phyloP scores from a whole-genome alignment of 2,888 invertebrate genomes.

The Drosophila yooni region DNA sequence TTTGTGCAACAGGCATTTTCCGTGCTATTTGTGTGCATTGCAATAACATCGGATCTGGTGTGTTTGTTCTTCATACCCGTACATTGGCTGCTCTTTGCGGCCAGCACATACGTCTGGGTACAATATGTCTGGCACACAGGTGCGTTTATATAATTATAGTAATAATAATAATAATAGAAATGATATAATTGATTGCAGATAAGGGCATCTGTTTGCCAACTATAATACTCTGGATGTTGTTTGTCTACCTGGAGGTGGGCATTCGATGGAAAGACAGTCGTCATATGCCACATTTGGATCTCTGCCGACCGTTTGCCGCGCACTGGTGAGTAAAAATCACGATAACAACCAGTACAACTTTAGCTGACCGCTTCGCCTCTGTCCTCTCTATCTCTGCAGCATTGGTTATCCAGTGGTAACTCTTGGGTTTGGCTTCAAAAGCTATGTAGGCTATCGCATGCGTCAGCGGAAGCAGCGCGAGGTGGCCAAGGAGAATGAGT shows the following conservation, averaged over 20 bases:
- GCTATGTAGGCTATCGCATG: constrained; percentile 95
- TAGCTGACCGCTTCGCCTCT: not conserved
- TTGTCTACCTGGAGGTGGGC: constrained; percentile 97
- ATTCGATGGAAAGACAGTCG: constrained; percentile 93
- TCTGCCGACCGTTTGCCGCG: constrained; percentile 98
- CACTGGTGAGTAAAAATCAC: constrained; percentile 90
- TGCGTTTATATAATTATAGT: constrained; percentile 73
- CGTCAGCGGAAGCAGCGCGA: constrained; percentile 95
- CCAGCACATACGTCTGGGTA: constrained; percentile 99
- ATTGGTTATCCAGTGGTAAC: constrained; percentile 98
- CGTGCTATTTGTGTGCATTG: constrained; percentile 98
- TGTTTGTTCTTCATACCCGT: constrained; percentile 99
- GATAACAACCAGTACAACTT: too few relatives aligned
- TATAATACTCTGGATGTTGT: constrained; percentile 95
- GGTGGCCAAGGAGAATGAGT: constrained; percentile 97
- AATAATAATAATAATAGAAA: not conserved
- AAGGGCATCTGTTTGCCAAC: constrained; percentile 97
- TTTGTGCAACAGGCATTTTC: constrained; percentile 93
- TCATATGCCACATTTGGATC: constrained; percentile 93
- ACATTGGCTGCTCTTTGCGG: constrained; percentile 98
- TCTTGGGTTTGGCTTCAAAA: constrained; percentile 97
- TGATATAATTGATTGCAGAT: constrained; percentile 86
- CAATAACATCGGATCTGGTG: constrained; percentile 98
- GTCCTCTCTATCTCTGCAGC: constrained; percentile 86
- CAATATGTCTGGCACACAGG: constrained; percentile 99